Percentiles rank a stretch among this genome's conserved stretches.
phyloP scores from a whole-genome alignment of 2,797 vertebrate species.

The Halcyon leucocephala region DNA sequence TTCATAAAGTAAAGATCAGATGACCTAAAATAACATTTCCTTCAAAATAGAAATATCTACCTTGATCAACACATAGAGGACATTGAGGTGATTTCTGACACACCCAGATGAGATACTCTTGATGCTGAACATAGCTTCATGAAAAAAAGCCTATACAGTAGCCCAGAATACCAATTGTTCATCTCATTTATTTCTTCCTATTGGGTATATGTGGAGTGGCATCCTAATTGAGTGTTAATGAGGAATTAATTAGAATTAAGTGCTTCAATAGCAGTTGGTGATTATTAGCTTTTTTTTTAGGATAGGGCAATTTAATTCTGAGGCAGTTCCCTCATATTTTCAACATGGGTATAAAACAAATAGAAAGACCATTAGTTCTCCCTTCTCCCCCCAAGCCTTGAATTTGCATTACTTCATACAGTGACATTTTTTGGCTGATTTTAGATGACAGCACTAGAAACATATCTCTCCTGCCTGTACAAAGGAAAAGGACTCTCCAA shows the following conservation, averaged over 20 bases:
- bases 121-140: neutral
- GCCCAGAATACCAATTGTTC: neutral
- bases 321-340: constrained; percentile 12
- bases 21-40: neutral
- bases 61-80: neutral
- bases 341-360: neutral
- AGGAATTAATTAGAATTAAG: constrained; percentile 62
- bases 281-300: constrained; percentile 54
- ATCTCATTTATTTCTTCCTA: constrained; percentile 55
- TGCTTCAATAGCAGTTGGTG: constrained; percentile 27
- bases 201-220: constrained; percentile 44
- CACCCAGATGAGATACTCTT: neutral
- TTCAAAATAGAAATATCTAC: neutral
- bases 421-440: constrained; percentile 7
- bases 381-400: neutral
- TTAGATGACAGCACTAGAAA: neutral
- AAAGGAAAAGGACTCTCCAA: neutral
- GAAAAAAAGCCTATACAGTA: neutral
- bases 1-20: neutral
- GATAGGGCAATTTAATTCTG: constrained; percentile 24
- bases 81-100: neutral
- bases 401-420: constrained; percentile 7
- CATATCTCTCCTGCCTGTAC: neutral
- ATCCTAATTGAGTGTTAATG: constrained; percentile 57
- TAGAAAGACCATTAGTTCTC: neutral